Evolutionary conservation across 2,113 vertebrate species (phyloP), one percentile per base, ranked within the genome.

Genomic region (Crotalus tigris): DNA sequence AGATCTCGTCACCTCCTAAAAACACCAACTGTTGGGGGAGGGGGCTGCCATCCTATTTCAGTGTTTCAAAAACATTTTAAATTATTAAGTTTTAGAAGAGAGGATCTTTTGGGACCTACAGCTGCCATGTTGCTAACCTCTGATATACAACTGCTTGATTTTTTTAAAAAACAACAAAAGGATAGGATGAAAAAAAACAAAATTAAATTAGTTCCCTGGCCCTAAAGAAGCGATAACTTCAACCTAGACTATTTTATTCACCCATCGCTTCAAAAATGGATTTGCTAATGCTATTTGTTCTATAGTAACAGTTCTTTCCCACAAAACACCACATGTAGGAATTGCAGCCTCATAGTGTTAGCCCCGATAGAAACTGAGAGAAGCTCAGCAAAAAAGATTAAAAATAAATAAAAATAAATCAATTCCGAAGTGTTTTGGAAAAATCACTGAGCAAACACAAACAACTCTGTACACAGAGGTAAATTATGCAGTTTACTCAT

Each of bases 401-500:
- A 69, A 29, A 59, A 24, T 24, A 26, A 54, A 54, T 54, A 24
- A 59, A n/a, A n/a, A 15, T 13, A n/a, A 86, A 86, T 51, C 88
- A 90, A 39, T 33, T 29, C 21, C 59, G 7, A 93, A 93, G 29
- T 49, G 29, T 85, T 44, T 85, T 54, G 49, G 5, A 54, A 89
- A 86, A 92, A 3, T 90, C 88, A 92, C 91, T 29, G 94, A 91
- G 55, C 92, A 91, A 88, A 87, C n/a, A 5, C 0, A 51, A 75
- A 89, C 87, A 75, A 10, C 0, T 23, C 87, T 92, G 6, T 6
- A 92, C 89, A 75, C 54, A 24, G 93, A 93, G 91, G 93, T 75
- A 94, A 92, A 96, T 96, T 91, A 95, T 92, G 92, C 90, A 85
- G 90, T 94, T 95, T 93, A 92, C 93, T 96, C 95, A 94, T 94